Conservation (phyloP, 2,113 vertebrate species). For the Embiotoca jacksoni region DNA sequence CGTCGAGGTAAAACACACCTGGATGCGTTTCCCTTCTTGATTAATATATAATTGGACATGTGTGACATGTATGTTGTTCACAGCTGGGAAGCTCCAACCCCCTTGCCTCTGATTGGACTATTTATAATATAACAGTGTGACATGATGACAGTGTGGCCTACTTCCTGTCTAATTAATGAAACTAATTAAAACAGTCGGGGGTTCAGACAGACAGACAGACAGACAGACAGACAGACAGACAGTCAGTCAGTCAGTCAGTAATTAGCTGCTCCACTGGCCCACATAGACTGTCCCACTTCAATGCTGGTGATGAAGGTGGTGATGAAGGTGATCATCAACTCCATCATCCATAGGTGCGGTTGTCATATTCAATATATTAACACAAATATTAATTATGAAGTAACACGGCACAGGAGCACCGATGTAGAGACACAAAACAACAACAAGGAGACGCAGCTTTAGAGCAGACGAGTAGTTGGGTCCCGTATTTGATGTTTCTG, state of each 20-base stretch:
- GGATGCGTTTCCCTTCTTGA: neutral
- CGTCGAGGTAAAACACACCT: neutral
- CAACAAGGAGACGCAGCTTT: neutral
- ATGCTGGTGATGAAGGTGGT: constrained; percentile 33
- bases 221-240: constrained; percentile 36
- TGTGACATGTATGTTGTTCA: too few species aligned
- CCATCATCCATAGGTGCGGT: neutral
- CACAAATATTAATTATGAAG: too few species aligned
- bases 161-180: constrained; percentile 66
- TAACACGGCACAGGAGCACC: too few species aligned
- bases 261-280: constrained; percentile 74
- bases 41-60: too few species aligned
- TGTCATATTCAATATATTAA: too few species aligned
- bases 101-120: neutral
- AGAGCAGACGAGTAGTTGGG: too few species aligned
- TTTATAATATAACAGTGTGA: constrained; percentile 28
- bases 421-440: neutral
- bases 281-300: constrained; percentile 55
- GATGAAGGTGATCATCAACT: constrained; percentile 27
- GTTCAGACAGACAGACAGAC: constrained; percentile 35
- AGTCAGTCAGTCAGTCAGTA: constrained; percentile 19
- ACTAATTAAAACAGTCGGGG: constrained; percentile 60
- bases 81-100: neutral
- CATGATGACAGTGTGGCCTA: constrained; percentile 46
- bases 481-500: too few species aligned